Evolutionary conservation across 2,888 invertebrate species (phyloP).

Genomic region (Strigamia crassipes): DNA sequence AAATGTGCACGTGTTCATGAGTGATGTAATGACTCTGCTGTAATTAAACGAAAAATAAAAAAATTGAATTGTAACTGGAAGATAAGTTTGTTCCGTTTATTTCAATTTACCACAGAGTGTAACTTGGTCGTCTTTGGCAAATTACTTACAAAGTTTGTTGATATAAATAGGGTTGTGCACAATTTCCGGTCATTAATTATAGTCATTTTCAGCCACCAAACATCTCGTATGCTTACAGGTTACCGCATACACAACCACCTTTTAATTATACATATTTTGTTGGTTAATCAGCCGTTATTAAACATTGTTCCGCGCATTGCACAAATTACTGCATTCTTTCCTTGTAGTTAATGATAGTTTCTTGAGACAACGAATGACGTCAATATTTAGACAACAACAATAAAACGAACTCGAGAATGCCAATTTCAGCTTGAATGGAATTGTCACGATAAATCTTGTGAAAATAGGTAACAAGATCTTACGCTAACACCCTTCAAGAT

Average conservation of each 20-base stretch:
- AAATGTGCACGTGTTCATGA: too few species aligned
- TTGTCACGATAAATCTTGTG: conserved; percentile 1
- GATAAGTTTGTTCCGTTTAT: too few species aligned
- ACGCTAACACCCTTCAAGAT: not conserved
- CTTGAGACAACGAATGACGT: not conserved
- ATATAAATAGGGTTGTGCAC: not conserved
- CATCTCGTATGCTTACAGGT: not conserved
- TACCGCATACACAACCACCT: not conserved
- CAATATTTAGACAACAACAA: not conserved
- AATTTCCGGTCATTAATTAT: not conserved
- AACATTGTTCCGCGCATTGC: not conserved
- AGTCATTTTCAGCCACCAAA: conserved; percentile 10
- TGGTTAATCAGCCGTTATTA: conserved; percentile 2
- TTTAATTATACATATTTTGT: conserved; percentile 3
- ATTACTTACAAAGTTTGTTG: not conserved
- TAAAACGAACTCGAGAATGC: not conserved
- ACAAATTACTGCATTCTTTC: not conserved
- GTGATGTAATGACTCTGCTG: too few species aligned
- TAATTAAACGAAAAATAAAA: too few species aligned
- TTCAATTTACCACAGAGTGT: not conserved
- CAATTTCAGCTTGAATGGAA: not conserved
- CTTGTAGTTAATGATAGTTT: not conserved
- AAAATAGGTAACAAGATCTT: conserved; percentile 4
- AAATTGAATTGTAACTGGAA: too few species aligned
- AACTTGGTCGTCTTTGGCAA: not conserved